Base-by-base conservation (phyloP, 2,797 vertebrate species). In the Bryconaethiops microstoma region DNA sequence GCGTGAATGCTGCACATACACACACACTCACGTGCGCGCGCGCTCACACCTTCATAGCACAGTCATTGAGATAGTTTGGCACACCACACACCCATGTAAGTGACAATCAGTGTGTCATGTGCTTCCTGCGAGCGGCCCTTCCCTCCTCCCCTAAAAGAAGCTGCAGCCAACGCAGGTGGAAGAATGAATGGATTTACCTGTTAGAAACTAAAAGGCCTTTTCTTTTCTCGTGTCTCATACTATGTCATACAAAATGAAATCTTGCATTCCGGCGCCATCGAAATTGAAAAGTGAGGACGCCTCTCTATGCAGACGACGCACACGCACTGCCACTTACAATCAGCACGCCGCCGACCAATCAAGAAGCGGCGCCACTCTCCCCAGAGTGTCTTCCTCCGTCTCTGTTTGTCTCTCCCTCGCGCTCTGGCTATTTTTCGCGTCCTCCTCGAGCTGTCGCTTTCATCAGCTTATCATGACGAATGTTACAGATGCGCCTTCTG, bases 321-420 rank as follows among this genome's bases (percentile, higher is more conserved):
- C 84, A 85, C 89, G 67, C 88, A 80, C 86, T 80, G 87, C 85
- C 91, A 88, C 90, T 92, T 90, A 89, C 88, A 92, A 92, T 93
- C 92, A 91, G 90, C 77, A 23, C 77, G 82, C 72, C 84, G 85
- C 86, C 88, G 86, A 89, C 89, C 90, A 91, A 92, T 93, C 90
- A 90, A 87, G 89, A 85, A 85, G 54, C 42, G 85, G 79, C 73
- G 78, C 81, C 71, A 21, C 80, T 84, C 82, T 71, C 74, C 57
- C 39, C 3, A 13, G 39, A 35, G 76, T 25, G 19, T 48, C 8
- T 29, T 13, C 9, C 21, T 48, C 16, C 7, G 2, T 9, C n/a
- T 48, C 57, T 67, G 12, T 77, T 48, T 78, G 62, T 68, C 60
- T 19, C 71, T 25, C 45, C 6, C 64, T 63, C 29, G 45, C 78